Evolutionary conservation across 1,140 invertebrate species (phyloP), one percentile per base, ranked within the genome.

Genomic region (Trichomalopsis sarcophagae): DNA sequence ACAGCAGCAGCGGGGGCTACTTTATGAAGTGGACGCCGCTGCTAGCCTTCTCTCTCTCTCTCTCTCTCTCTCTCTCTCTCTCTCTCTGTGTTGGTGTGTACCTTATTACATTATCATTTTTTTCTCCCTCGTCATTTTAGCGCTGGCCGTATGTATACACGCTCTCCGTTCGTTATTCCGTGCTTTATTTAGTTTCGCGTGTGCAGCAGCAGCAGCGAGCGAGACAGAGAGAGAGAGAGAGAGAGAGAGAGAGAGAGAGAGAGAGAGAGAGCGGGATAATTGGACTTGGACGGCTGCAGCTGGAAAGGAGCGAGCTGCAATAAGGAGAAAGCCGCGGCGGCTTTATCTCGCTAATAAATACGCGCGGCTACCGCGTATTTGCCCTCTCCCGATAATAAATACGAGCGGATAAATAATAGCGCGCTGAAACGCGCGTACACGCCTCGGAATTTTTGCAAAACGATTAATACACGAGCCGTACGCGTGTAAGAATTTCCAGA

Each of bases 281-380:
- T 87, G 86, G 82, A 77, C 86, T 62, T 62, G 44, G 74, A 82
- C 81, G 33, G 84, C 87, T 44, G 87, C 89, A 90, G 55, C 55
- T 62, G 55, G 55, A 90, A 91, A 89, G 90, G 89, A 89, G 88
- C 89, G 86, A 27, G 27, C 27, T 27, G 87, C 86, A 88, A 87
- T 86, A 88, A 89, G 88, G 87, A 89, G 85, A 89, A 88, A 87
- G 86, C 71, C 73, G 33, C 74, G 76, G 81, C 75, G 87, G 87
- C 88, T 89, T 91, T 84, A 91, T 91, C 91, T 90, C 84, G 87
- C 84, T 90, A 91, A 91, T 91, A 91, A 91, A 91, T 91, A 91
- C 71, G 84, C 87, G 87, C 87, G 89, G 91, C 91, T 91, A 91
- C 91, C 86, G 90, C 88, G 89, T 89, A 89, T 91, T 89, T 90